Conservation (phyloP, 2,888 invertebrate genomes). For the Orchesellides sinensis region DNA sequence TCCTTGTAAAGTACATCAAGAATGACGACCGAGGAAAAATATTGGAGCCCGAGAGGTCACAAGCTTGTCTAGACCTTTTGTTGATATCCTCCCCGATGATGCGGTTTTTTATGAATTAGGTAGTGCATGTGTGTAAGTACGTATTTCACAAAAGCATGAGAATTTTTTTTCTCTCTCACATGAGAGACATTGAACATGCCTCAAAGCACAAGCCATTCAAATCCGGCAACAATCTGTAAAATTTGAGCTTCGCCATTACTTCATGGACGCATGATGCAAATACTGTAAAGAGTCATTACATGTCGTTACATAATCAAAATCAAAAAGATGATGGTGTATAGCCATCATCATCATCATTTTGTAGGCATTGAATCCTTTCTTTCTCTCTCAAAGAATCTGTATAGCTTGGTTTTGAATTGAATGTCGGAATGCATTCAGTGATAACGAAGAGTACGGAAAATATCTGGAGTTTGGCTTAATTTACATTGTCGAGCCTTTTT, state of each 20-base stretch:
- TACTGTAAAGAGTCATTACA: conserved; percentile 63
- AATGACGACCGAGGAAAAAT: conserved; percentile 14
- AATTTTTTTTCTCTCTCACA: not conserved
- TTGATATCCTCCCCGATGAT: not conserved
- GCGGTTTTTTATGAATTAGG: conserved; percentile 9
- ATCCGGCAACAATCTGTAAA: not conserved
- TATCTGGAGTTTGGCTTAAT: not conserved
- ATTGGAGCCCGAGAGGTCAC: conserved; percentile 55
- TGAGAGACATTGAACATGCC: conserved; percentile 15
- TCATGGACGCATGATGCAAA: conserved; percentile 4
- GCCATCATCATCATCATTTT: not conserved
- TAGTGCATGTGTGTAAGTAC: not conserved
- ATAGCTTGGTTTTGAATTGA: not conserved
- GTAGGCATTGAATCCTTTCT: not conserved
- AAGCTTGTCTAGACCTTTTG: conserved; percentile 50
- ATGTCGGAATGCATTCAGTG: not conserved
- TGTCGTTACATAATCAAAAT: conserved; percentile 65
- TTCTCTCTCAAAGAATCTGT: not conserved
- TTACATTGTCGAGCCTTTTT: not conserved
- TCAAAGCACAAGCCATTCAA: conserved; percentile 27
- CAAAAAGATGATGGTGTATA: conserved; percentile 44
- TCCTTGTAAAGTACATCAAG: not conserved
- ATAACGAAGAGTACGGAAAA: not conserved
- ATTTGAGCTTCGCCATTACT: not conserved
- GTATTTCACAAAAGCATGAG: not conserved